Conservation (phyloP, 2,888 invertebrate genomes). For the Cephus rjabovi region DNA sequence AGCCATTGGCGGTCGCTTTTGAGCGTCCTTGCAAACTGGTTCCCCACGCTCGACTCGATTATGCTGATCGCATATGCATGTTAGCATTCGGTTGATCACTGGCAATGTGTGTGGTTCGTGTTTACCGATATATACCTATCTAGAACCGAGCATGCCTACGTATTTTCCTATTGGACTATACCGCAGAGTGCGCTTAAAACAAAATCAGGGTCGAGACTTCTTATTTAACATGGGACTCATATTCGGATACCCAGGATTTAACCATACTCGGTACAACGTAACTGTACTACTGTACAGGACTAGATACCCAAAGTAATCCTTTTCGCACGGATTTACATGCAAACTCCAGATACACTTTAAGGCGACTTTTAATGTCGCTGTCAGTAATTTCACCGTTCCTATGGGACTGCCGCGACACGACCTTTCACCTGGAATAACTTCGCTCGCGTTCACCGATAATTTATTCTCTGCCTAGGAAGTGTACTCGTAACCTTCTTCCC, state of each 20-base stretch:
- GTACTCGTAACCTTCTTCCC: neutral
- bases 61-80: constrained; percentile 61
- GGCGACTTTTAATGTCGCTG: neutral
- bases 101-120: constrained; percentile 24
- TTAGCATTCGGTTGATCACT: constrained; percentile 55
- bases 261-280: neutral
- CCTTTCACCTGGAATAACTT: neutral
- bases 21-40: constrained; percentile 66
- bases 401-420: neutral
- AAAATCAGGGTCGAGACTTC: neutral
- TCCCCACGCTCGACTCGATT: constrained; percentile 61
- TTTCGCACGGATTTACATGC: neutral
- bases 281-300: neutral
- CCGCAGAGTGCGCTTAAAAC: neutral
- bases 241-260: neutral
- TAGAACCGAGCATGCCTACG: neutral
- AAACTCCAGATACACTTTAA: neutral
- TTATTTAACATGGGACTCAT: neutral
- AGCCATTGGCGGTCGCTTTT: constrained; percentile 54
- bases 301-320: neutral
- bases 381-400: neutral
- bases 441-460: neutral
- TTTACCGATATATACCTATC: constrained; percentile 36
- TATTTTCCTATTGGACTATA: neutral
- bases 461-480: neutral